These are phyloP conservation scores for Melipona bicolor DNA, from an alignment of 2,888 invertebrate genomes.

Conservation along the genomic window DNA sequence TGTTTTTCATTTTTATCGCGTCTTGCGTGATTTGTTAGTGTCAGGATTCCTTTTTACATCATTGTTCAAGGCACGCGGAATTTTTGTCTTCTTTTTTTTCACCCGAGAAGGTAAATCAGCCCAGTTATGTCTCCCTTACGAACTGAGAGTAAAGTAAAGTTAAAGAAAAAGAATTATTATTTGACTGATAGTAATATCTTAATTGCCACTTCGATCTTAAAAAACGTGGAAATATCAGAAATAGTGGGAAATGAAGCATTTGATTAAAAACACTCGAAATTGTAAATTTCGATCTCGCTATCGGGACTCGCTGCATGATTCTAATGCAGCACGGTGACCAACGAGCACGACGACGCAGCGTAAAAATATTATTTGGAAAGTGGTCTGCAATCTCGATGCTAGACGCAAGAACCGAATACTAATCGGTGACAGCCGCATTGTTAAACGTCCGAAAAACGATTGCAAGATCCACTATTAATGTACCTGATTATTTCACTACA, in stretches of 20 bases:
- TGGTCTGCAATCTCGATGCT: slow-evolving; percentile 1
- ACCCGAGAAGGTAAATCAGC: no score
- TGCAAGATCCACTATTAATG: slow-evolving; percentile 46
- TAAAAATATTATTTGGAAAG: slow-evolving; percentile 40
- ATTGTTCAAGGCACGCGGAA: no score
- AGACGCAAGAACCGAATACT: slow-evolving; percentile 22
- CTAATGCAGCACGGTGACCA: not conserved
- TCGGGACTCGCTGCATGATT: not conserved
- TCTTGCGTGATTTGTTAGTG: no score
- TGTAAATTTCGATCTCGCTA: not conserved
- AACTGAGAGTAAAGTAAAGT: no score
- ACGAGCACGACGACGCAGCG: slow-evolving; percentile 5
- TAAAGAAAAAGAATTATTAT: no score
- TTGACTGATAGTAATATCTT: no score
- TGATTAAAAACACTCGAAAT: not conserved
- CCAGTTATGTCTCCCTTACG: no score
- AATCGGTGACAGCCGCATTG: slow-evolving; percentile 15
- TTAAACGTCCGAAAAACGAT: slow-evolving; percentile 26
- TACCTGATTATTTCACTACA: slow-evolving; percentile 45
- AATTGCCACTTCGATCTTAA: not conserved
- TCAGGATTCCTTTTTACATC: no score
- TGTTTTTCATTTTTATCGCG: no score
- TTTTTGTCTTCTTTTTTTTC: no score
- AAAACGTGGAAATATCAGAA: no score
- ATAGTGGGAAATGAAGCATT: not conserved